These are phyloP conservation scores for Meta bourneti DNA, from an alignment of 2,888 invertebrate species.

Conservation along the genomic window DNA sequence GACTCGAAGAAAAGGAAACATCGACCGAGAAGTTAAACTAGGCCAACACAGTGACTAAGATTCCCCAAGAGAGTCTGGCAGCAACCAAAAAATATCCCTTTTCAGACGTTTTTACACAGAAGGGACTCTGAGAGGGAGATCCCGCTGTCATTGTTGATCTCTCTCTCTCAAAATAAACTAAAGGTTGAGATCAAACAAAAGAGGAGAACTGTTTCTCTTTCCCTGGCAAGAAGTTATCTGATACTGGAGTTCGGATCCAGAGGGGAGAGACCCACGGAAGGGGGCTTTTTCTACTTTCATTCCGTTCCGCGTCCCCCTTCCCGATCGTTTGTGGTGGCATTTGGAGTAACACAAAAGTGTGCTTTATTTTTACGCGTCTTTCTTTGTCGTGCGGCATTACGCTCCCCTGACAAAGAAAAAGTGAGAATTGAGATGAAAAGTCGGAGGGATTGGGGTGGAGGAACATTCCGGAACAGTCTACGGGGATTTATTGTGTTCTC, in stretches of 20 bases:
- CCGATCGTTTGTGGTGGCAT: neutral
- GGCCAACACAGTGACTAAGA: conserved; percentile 19
- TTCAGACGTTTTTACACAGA: neutral
- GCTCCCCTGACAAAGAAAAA: neutral
- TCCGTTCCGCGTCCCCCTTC: neutral
- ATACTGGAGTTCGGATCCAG: neutral
- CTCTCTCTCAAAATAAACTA: conserved; percentile 49
- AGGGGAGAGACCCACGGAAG: neutral
- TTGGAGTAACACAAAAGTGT: conserved; percentile 1
- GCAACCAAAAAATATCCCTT: no score
- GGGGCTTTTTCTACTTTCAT: neutral
- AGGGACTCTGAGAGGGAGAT: neutral
- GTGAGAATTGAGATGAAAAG: neutral
- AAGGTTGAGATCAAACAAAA: conserved; percentile 41
- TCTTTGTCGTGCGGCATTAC: neutral
- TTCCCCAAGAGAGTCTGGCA: neutral
- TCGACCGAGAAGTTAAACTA: neutral
- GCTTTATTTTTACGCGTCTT: conserved; percentile 16
- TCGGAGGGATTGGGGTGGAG: neutral
- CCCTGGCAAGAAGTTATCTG: conserved; percentile 16
- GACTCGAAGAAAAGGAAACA: neutral
- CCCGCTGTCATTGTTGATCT: conserved; percentile 27
- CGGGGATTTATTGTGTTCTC: conserved; percentile 1
- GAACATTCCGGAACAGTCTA: neutral
- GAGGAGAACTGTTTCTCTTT: conserved; percentile 8